phyloP scores from a whole-genome alignment of 2,113 vertebrate species.

The Oncorhynchus nerka region DNA sequence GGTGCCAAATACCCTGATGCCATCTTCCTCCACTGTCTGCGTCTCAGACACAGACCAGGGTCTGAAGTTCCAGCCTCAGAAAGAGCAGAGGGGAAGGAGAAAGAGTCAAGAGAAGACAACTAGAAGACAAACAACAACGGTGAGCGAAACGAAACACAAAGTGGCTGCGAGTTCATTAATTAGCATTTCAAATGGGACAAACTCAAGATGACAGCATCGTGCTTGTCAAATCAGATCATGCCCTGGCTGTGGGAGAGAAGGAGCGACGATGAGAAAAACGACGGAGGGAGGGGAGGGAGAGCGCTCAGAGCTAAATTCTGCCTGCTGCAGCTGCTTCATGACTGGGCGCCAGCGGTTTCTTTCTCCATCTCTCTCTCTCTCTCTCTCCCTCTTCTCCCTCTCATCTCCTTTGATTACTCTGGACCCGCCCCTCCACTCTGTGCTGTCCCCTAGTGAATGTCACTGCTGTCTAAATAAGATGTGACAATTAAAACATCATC shows the following conservation, averaged over 20 bases:
- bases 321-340: slow-evolving; percentile 49
- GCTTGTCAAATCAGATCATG: slow-evolving; percentile 79
- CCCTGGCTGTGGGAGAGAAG: slow-evolving; percentile 47
- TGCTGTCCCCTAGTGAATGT: slow-evolving; percentile 37
- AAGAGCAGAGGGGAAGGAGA: slow-evolving; percentile 27
- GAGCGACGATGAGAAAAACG: background rate
- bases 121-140: slow-evolving; percentile 18
- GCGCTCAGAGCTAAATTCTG: slow-evolving; percentile 64
- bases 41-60: background rate
- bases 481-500: slow-evolving; percentile 74
- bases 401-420: slow-evolving; percentile 49
- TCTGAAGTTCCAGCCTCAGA: slow-evolving; percentile 11
- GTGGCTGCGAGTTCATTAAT: slow-evolving; percentile 76
- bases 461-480: slow-evolving; percentile 65
- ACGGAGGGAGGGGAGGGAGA: background rate
- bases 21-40: background rate
- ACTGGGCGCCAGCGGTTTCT: slow-evolving; percentile 53
- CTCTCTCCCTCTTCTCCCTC: background rate
- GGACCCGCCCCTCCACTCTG: slow-evolving; percentile 39
- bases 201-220: slow-evolving; percentile 74
- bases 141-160: slow-evolving; percentile 52
- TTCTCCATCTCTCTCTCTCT: background rate
- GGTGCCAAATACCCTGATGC: background rate
- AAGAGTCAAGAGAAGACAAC: slow-evolving; percentile 58
- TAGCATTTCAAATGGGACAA: slow-evolving; percentile 80